Evolutionary conservation across 1,140 invertebrate species (phyloP).

Genomic region (Zaprionus inermis): DNA sequence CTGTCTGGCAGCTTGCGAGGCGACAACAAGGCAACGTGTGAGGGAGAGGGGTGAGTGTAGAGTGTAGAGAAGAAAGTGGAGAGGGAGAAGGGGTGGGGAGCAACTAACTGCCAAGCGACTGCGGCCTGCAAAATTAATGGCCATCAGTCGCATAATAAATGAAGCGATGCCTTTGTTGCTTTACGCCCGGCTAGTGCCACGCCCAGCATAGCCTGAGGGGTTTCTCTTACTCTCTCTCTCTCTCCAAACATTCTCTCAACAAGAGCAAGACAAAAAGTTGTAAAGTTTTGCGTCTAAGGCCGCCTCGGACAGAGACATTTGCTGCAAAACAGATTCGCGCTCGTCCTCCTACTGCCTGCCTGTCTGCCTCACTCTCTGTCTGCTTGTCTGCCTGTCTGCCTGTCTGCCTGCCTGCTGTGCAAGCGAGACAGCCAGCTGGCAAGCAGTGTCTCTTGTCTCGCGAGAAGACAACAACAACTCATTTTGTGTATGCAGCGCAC

Average conservation of each 20-base stretch:
- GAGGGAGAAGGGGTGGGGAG: neutral
- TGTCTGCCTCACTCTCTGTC: neutral
- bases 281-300: slow-evolving; percentile 49
- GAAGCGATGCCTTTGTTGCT: slow-evolving; percentile 53
- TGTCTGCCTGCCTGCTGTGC: neutral
- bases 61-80: neutral
- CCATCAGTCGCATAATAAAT: slow-evolving; percentile 81
- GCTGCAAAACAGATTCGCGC: slow-evolving; percentile 34
- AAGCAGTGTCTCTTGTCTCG: slow-evolving; percentile 3
- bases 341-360: neutral
- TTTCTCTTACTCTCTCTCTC: neutral
- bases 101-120: slow-evolving; percentile 41
- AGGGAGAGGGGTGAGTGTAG: neutral
- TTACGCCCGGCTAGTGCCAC: slow-evolving; percentile 3
- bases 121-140: slow-evolving; percentile 73
- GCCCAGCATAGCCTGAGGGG: slow-evolving; percentile 9
- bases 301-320: slow-evolving; percentile 16
- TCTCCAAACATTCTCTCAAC: neutral
- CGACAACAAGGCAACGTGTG: slow-evolving; percentile 11
- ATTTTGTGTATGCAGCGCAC: slow-evolving; percentile 78
- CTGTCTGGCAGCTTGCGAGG: slow-evolving; percentile 30
- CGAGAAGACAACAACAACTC: slow-evolving; percentile 57
- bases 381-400: neutral
- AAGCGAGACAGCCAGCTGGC: neutral
- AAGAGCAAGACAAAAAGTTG: slow-evolving; percentile 38